Base-by-base conservation (phyloP, 1,140 invertebrate species). In the Augochlora pura region DNA sequence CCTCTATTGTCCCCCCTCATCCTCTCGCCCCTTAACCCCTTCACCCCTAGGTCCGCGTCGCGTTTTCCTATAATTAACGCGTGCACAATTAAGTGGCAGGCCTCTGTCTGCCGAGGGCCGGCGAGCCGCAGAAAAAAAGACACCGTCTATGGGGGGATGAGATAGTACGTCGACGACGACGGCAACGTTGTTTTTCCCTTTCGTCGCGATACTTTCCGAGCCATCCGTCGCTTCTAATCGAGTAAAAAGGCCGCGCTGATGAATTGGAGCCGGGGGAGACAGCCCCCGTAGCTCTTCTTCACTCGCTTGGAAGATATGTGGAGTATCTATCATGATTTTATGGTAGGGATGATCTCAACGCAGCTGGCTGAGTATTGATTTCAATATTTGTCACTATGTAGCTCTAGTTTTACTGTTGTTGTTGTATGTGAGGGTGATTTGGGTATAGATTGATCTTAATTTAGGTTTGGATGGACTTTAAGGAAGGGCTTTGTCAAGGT, bases 21-120 rank as follows among this genome's bases (percentile, higher is more conserved):
- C n/a, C n/a, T n/a, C n/a, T n/a, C n/a, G n/a, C n/a, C n/a, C n/a
- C n/a, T n/a, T n/a, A n/a, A n/a, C n/a, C n/a, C n/a, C n/a, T n/a
- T n/a, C n/a, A n/a, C n/a, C 68, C 32, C 46, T 14, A 1, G 54
- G 39, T 21, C 54, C 10, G 42, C 57, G 66, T 62, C 66, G 66
- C 66, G 54, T 77, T 77, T 32, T 4, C 68, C 38, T 72, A 46
- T 78, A 78, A 78, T 78, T 78, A 78, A 78, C 76, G 69, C 76
- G 69, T 32, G 25, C 46, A 57, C 76, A 78, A 78, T 78, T 78
- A 72, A 78, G 69, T 72, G 49, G 32, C 68, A 71, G 23, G 9
- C 38, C 3, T 27, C 32, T 49, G 68, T 49, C 60, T 64, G 32
- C 2, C 12, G 14, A n/a, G 1, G 69, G 32, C 32, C 4, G 21